Conservation (phyloP, 2,888 invertebrate genomes). For the Eumerus sabulonum region DNA sequence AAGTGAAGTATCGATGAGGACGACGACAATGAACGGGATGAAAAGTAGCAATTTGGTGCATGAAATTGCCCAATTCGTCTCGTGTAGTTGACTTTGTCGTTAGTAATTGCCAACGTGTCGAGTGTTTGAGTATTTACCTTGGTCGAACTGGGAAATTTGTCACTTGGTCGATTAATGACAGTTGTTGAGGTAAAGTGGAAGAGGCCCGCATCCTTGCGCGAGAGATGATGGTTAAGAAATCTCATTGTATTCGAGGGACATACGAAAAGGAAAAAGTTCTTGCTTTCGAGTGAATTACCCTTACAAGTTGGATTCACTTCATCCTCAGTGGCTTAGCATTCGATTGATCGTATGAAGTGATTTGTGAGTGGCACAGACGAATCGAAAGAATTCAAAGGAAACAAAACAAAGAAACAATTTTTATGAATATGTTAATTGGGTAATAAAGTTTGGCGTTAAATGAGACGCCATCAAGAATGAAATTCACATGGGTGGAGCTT, state of each 20-base stretch:
- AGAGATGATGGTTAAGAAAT: background rate
- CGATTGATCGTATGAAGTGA: slow-evolving; percentile 39
- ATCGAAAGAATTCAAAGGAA: background rate
- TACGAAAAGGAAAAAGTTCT: background rate
- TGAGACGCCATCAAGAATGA: background rate
- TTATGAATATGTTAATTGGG: background rate
- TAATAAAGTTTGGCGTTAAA: background rate
- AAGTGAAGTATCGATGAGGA: slow-evolving; percentile 34
- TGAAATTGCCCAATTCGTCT: slow-evolving; percentile 78
- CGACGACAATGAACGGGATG: no score
- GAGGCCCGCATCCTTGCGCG: slow-evolving; percentile 46
- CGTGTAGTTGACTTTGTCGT: slow-evolving; percentile 70
- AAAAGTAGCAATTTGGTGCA: slow-evolving; percentile 79
- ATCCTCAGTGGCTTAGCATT: slow-evolving; percentile 14
- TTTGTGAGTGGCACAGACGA: slow-evolving; percentile 5
- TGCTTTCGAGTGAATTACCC: slow-evolving; percentile 14
- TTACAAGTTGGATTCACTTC: background rate
- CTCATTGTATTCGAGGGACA: no score
- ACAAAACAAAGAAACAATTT: background rate
- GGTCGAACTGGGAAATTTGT: slow-evolving; percentile 43
- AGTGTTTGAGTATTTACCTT: slow-evolving; percentile 41
- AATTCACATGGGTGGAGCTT: slow-evolving; percentile 32
- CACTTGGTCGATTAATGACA: slow-evolving; percentile 65
- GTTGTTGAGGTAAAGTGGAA: slow-evolving; percentile 60
- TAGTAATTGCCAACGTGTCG: slow-evolving; percentile 41